Percentiles rank a stretch among this genome's conserved stretches.
Evolutionary conservation across 2,797 vertebrate genomes (phyloP).

Genomic region (Cryptoprocta ferox): DNA sequence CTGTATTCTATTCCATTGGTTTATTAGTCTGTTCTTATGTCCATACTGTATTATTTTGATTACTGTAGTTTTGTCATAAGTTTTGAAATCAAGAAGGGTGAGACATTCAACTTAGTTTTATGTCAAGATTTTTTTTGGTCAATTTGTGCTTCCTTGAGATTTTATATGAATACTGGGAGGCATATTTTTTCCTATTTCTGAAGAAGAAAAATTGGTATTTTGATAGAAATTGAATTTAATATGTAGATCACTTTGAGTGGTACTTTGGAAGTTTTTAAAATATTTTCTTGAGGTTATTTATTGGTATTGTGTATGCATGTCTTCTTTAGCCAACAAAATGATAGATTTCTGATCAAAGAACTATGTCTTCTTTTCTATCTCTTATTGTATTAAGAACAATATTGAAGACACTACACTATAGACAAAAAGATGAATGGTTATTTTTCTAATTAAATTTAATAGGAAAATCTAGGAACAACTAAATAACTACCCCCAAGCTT

Average conservation of each 20-base stretch:
- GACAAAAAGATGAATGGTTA: neutral
- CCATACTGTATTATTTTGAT: neutral
- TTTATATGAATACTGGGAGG: neutral
- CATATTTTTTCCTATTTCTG: slow-evolving; percentile 10
- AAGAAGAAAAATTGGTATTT: neutral
- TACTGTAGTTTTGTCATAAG: neutral
- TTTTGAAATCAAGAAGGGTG: slow-evolving; percentile 29
- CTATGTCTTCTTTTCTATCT: neutral
- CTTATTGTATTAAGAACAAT: neutral
- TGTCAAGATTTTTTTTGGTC: neutral
- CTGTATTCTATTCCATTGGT: neutral
- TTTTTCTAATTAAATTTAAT: slow-evolving; percentile 6
- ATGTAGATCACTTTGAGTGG: neutral
- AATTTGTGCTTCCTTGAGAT: slow-evolving; percentile 18
- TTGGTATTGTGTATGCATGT: neutral
- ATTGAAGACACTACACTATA: neutral
- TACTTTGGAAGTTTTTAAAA: neutral
- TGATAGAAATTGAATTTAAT: neutral
- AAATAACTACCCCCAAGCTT: neutral
- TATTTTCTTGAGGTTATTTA: neutral
- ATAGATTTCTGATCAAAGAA: neutral
- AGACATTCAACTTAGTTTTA: slow-evolving; percentile 18
- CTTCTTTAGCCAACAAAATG: neutral
- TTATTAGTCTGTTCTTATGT: neutral
- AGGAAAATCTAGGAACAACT: neutral